phyloP scores from a whole-genome alignment of 1,140 invertebrate species.

The Cydia fagiglandana region DNA sequence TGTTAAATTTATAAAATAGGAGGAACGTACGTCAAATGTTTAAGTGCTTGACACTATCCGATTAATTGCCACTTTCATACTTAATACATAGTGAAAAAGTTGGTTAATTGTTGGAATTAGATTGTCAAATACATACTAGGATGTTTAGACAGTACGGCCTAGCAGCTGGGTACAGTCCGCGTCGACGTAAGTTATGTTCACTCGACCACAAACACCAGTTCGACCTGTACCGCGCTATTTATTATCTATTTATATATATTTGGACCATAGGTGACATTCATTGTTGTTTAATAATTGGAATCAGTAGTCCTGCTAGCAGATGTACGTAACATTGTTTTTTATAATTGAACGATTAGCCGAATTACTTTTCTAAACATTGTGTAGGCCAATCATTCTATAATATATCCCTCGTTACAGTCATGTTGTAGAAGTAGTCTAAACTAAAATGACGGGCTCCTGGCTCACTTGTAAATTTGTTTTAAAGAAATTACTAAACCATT shows the following conservation, averaged over 20 bases:
- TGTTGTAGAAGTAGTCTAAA: conserved; percentile 13
- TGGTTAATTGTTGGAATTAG: not conserved
- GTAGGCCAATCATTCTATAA: conserved; percentile 1
- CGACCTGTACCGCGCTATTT: conserved; percentile 31
- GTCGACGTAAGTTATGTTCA: not conserved
- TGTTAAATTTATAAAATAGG: not conserved
- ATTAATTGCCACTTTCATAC: not conserved
- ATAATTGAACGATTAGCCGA: conserved; percentile 10
- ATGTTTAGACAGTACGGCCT: not conserved
- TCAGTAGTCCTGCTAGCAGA: conserved; percentile 31
- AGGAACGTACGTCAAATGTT: not conserved
- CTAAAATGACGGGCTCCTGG: conserved; percentile 6
- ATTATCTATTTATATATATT: conserved; percentile 31
- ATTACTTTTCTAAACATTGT: conserved; percentile 1
- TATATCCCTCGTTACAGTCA: not conserved
- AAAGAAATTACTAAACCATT: not conserved
- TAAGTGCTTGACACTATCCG: not conserved
- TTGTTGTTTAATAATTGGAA: conserved; percentile 29
- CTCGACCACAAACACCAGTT: conserved; percentile 17
- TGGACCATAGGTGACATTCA: conserved; percentile 31
- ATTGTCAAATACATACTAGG: not conserved
- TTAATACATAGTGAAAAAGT: not conserved
- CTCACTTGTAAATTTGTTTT: not conserved
- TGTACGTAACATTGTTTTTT: conserved; percentile 22
- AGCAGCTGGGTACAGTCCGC: not conserved